Evolutionary conservation across 2,797 vertebrate genomes (phyloP), one percentile per base, ranked within the genome.

Genomic region (Hoplostethus mediterraneus): DNA sequence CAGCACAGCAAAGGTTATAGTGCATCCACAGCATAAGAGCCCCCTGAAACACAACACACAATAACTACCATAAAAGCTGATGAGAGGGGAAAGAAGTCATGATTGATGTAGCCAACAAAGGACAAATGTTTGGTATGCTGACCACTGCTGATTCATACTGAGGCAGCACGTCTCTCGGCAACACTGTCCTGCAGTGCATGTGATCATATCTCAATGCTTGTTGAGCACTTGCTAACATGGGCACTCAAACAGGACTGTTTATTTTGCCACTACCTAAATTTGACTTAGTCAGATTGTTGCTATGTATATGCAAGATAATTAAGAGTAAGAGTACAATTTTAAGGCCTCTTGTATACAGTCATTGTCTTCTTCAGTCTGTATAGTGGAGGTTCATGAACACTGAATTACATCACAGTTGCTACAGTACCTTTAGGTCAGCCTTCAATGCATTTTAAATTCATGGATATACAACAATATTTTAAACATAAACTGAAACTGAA

Each of bases 1-100:
- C 82, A 83, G 69, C 76, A 84, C 71, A 75, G 65, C 77, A 79
- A 84, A 73, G 67, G 60, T 71, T 83, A 80, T 80, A 81, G 75
- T 85, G 81, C 82, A 79, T 40, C 65, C n/a, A 82, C 38, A 54
- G 64, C 65, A 83, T 68, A 80, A 77, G 44, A 48, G 73, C 38
- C 52, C 38, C 16, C 28, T 6, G 13, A 76, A 75, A 66, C 60
- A 72, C 67, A 79, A 59, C 53, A 75, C 53, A 51, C 40, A 17
- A 21, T 17, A 49, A 60, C 14, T 2, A 71, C 21, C 25, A 63
- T 59, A 13, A 42, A 14, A 53, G 25, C 12, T 13, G 12, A 58
- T 6, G 40, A 14, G 33, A n/a, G 28, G 28, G 28, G 51, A 21
- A 58, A n/a, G 17, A 40, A 3, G 16, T 58, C 16, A 56, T 45